Base-by-base conservation (phyloP, 2,113 vertebrate genomes). In the Cyanoramphus novaezelandiae region DNA sequence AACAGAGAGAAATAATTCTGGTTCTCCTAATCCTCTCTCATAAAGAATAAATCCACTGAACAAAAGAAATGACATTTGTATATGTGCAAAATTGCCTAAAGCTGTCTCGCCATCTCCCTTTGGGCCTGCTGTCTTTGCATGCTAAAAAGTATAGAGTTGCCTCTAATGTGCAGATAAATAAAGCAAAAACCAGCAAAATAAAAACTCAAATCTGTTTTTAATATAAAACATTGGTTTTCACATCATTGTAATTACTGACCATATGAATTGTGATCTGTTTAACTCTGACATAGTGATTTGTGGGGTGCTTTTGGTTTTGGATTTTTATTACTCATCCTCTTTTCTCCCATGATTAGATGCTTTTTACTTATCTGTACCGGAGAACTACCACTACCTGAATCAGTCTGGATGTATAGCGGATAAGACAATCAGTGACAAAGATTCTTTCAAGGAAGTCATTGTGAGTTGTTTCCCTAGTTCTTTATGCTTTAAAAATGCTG, bases 321-420 rank as follows among this genome's bases (percentile, higher is more conserved):
- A 12, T 74, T 53, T 43, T 70, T 84, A 59, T 82, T 11, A 71
- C 8, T 92, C 6, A 1, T 67, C 18, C 71, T 83, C 50, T 82
- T 82, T 92, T 96, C 28, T 97, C n/a, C 93, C 41, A 46, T 90
- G 59, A 47, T 65, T 96, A 99, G 99, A 99, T 97, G 98, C 98
- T 44, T 99, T 99, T 87, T 98, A 98, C 96, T 97, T 99, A 96
- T 98, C 98, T 39, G 97, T 97, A 21, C 97, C 99, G 2, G 99
- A 99, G 84, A 98, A 97, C 93, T 99, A 99, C 97, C 98, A 99
- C 97, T 99, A 99, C 98, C 98, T 99, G 98, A 99, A 98, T 93
- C 99, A 99, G 43, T 99, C 99, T 70, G 98, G 98, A 92, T 99
- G 98, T 92, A 49, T 86, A 71, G 71, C 50, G 1, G 99, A 99